Base-by-base conservation (phyloP, 2,888 invertebrate species). In the Calameuta filiformis region DNA sequence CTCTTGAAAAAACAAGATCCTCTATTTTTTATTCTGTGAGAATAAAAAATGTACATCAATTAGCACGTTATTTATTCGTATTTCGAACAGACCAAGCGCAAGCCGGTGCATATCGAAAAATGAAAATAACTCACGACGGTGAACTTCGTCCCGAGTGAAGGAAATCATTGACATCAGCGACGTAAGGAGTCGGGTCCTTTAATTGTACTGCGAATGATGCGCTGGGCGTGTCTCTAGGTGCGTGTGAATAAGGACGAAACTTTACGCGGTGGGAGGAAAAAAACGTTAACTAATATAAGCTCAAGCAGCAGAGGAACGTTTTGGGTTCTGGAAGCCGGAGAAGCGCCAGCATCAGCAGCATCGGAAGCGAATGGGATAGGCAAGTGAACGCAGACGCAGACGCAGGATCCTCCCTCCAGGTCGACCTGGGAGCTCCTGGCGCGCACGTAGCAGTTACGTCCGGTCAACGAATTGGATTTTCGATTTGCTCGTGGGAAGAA, bases 311-410 rank as follows among this genome's bases (percentile, higher is more conserved):
- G 23, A 56, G 9, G 56, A 23, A 56, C 9, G 23, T 56, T 56
- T 56, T 15, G 56, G 56, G 23, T 23, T 56, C 56, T 56, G 56
- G 23, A 23, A 23, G 56, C 56, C 23, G 9, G 56, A 23, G 56
- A 56, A 56, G 56, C 15, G 40, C 40, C 40, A 23, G 40, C 56
- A 56, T 56, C 56, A 56, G 56, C 15, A 56, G 2, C 56, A 56
- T 23, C 56, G 23, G 56, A 56, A 56, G 9, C 23, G 56, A 56
- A 56, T 56, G 56, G 23, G 34, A 30, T 73, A 30, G 73, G 35
- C 35, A 33, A 75, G 68, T 30, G 35, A 82, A 82, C 82, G 81
- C 80, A 81, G 79, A 80, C 82, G 81, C 82, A 83, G 82, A 80
- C 82, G 82, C 82, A 81, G 81, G 34, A 35, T 35, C n/a, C 35